A percentile compares a stretch with the other conserved stretches of the same genome.
phyloP scores from a whole-genome alignment of 2,113 vertebrate genomes.

The Aythya baeri region DNA sequence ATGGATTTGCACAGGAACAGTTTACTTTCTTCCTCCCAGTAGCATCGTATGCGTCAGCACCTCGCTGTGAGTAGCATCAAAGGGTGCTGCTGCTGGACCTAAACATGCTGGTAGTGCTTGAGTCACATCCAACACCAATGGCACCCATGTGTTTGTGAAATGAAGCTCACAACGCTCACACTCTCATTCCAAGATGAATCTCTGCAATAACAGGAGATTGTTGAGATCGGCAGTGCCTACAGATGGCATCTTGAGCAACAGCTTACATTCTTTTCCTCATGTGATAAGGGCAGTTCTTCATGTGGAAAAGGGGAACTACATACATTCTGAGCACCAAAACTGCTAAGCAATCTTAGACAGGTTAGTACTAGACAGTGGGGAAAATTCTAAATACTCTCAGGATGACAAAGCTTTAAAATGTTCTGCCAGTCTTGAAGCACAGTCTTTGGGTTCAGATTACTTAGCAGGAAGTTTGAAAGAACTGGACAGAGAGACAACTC shows the following conservation, averaged over 20 bases:
- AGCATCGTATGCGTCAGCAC: not conserved
- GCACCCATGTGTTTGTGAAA: not conserved
- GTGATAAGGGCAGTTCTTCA: not conserved
- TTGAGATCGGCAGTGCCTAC: not conserved
- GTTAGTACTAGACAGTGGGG: not conserved
- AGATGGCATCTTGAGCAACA: not conserved
- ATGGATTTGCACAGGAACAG: conserved; percentile 35
- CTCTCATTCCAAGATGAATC: not conserved
- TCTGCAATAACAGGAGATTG: not conserved
- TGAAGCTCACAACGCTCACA: not conserved
- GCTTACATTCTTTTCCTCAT: not conserved
- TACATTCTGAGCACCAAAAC: not conserved
- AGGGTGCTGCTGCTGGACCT: not conserved
- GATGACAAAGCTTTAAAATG: not conserved
- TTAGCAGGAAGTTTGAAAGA: not conserved
- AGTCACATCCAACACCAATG: not conserved
- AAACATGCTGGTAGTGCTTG: not conserved
- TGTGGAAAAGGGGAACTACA: not conserved
- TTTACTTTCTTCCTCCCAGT: not conserved
- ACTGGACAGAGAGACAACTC: not conserved
- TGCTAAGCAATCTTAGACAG: not conserved
- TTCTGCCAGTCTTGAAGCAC: not conserved
- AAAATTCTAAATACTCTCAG: not conserved
- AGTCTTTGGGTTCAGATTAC: not conserved
- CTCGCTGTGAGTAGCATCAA: not conserved